Evolutionary conservation across 2,888 invertebrate genomes (phyloP).

Genomic region (Acleris laterana): DNA sequence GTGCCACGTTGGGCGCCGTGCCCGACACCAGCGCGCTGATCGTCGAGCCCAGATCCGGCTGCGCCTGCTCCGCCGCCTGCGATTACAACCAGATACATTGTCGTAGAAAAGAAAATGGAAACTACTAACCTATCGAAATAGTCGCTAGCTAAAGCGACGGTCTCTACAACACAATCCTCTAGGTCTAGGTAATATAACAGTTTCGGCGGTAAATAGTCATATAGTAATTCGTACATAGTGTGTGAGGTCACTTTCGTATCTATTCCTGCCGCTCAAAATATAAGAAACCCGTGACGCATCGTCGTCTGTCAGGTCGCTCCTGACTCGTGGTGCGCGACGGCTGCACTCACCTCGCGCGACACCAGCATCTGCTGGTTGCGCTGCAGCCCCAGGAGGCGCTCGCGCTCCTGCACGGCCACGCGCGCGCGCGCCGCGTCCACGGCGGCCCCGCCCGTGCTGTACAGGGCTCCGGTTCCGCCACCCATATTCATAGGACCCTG

Average conservation of each 20-base stretch:
- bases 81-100: conserved; percentile 9
- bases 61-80: conserved; percentile 88
- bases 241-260: not conserved
- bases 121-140: too few relatives aligned
- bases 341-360: conserved; percentile 70
- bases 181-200: too few relatives aligned
- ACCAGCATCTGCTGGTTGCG: conserved; percentile 92
- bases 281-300: too few relatives aligned
- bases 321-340: not conserved
- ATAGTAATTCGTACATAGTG: not conserved
- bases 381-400: conserved; percentile 90
- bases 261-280: not conserved
- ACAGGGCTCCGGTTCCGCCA: conserved; percentile 46
- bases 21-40: conserved; percentile 93
- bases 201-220: too few relatives aligned
- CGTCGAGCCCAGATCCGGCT: conserved; percentile 85
- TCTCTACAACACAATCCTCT: too few relatives aligned
- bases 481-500: conserved; percentile 51
- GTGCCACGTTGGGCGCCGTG: conserved; percentile 95
- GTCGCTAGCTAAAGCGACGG: too few relatives aligned
- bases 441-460: conserved; percentile 49
- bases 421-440: conserved; percentile 74
- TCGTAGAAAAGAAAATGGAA: too few relatives aligned
- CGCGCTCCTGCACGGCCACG: conserved; percentile 85
- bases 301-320: too few relatives aligned